Evolutionary conservation across 2,113 vertebrate species (phyloP).

Genomic region (Xiphorhynchus elegans): DNA sequence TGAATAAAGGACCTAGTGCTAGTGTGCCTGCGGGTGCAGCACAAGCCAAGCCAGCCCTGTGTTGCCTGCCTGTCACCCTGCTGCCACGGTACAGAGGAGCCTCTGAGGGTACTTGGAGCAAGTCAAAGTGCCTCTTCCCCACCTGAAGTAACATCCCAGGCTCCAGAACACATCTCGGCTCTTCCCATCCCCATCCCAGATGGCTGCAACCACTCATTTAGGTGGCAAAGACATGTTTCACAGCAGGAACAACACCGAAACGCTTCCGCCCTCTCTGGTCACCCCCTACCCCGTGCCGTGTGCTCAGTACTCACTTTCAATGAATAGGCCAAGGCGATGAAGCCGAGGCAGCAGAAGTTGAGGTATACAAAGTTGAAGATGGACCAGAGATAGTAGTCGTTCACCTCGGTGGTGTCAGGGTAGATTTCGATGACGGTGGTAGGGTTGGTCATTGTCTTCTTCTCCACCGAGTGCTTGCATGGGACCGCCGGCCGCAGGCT

Average conservation of each 20-base stretch:
- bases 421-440: constrained; percentile 77
- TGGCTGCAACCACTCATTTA: background rate
- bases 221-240: background rate
- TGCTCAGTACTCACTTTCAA: constrained; percentile 73
- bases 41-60: background rate
- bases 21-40: background rate
- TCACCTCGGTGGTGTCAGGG: constrained; percentile 79
- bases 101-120: background rate
- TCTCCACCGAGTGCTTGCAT: constrained; percentile 78
- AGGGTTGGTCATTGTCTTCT: constrained; percentile 79
- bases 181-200: background rate
- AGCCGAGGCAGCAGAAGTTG: constrained; percentile 86
- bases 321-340: constrained; percentile 84
- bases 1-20: background rate
- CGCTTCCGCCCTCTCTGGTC: fast-evolving
- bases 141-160: background rate
- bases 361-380: constrained; percentile 88
- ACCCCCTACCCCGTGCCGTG: background rate
- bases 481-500: constrained; percentile 65
- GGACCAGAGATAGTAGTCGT: constrained; percentile 85
- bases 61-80: background rate
- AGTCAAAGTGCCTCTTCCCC: background rate
- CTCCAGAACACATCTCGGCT: background rate
- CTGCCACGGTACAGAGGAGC: fast-evolving
- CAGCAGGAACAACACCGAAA: background rate